Conservation (phyloP, 2,888 invertebrate species). For the Tholera decimalis region DNA sequence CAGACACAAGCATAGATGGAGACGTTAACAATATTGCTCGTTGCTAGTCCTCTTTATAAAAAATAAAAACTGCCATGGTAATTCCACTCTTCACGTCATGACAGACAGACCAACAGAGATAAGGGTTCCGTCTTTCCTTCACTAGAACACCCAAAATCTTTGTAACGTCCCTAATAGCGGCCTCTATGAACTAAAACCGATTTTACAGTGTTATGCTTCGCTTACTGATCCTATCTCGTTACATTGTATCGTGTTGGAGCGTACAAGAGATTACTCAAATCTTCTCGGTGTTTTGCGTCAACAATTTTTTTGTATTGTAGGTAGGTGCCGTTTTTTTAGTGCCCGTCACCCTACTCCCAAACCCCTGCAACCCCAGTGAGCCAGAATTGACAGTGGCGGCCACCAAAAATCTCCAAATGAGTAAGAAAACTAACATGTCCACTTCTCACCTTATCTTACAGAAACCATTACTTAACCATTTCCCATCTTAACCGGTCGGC, state of each 20-base stretch:
- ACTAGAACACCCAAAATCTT: not conserved
- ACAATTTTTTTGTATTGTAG: conserved; percentile 33
- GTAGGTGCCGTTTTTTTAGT: not conserved
- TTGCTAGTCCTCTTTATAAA: too few species aligned
- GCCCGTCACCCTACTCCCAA: too few species aligned
- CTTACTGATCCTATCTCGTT: conserved; percentile 19
- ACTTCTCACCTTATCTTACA: too few species aligned
- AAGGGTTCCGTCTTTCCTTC: not conserved
- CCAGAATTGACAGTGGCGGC: not conserved
- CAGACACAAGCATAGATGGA: too few species aligned
- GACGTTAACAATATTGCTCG: too few species aligned
- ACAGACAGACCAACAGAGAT: not conserved
- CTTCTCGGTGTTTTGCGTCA: conserved; percentile 33
- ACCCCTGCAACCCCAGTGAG: not conserved
- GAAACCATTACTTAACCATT: too few species aligned
- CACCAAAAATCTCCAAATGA: not conserved
- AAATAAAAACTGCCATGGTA: too few species aligned
- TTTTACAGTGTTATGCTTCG: conserved; percentile 9
- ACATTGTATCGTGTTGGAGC: conserved; percentile 20
- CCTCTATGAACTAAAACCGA: conserved; percentile 9
- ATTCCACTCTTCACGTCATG: not conserved
- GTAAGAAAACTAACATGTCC: too few species aligned
- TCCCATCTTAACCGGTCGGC: too few species aligned
- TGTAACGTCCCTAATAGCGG: not conserved
- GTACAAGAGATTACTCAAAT: conserved; percentile 30